Evolutionary conservation across 2,797 vertebrate genomes (phyloP).

Genomic region (Diplodus puntazzo): DNA sequence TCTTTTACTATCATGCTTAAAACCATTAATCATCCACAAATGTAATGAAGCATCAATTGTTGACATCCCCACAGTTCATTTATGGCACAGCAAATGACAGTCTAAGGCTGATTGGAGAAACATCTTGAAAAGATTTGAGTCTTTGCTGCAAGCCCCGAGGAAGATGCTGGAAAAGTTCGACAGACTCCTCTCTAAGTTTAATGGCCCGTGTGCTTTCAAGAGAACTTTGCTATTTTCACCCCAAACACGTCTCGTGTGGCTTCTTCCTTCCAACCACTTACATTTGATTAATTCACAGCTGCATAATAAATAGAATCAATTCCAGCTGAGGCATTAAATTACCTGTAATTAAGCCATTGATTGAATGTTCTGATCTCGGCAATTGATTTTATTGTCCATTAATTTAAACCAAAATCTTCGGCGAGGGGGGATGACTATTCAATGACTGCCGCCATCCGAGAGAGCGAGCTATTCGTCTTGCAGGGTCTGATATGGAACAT

Average conservation of each 20-base stretch:
- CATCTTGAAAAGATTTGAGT: background rate
- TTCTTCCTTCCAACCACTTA: constrained; percentile 64
- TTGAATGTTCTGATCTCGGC: constrained; percentile 78
- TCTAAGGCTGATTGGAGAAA: background rate
- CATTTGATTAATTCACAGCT: constrained; percentile 78
- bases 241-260: constrained; percentile 51
- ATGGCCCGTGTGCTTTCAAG: background rate
- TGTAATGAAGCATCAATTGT: background rate
- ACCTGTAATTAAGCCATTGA: constrained; percentile 81
- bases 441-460: constrained; percentile 34
- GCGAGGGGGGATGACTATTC: constrained; percentile 12
- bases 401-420: constrained; percentile 73
- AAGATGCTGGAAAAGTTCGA: constrained; percentile 8
- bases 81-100: background rate
- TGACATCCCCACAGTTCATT: background rate
- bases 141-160: background rate
- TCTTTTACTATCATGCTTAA: background rate
- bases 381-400: constrained; percentile 84
- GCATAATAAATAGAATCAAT: constrained; percentile 82
- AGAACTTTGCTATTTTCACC: constrained; percentile 47
- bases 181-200: constrained; percentile 14
- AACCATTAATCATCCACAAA: too few relatives aligned
- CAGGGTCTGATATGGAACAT: constrained; percentile 38
- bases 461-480: constrained; percentile 55
- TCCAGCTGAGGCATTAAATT: constrained; percentile 79